Base-by-base conservation (phyloP, 2,888 invertebrate genomes). In the Caenorhabditis imperialis region DNA sequence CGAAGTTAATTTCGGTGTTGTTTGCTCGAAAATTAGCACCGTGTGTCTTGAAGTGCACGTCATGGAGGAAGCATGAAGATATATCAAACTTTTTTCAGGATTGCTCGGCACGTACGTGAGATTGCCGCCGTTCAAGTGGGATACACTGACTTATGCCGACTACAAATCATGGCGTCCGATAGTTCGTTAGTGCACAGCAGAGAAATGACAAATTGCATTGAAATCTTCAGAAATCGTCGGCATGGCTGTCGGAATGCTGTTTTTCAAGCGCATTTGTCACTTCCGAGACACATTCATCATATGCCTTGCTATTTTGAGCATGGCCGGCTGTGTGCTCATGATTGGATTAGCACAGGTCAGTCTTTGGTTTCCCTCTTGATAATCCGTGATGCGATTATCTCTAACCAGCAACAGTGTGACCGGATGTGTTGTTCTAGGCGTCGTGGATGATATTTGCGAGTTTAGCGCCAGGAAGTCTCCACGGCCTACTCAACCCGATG, bases 401-500 rank as follows among this genome's bases (percentile, higher is more conserved):
- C 12, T 30, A 30, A 30, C 7, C 3, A 27, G 45, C 23, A 47
- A 47, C 45, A 47, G n/a, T 2, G 23, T 37, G 42, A 37, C 27
- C 33, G 23, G 55, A 42, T 55, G 54, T 30, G 18, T 20, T 20
- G 38, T 63, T 79, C 48, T 51, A 80, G 75, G 73, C 75, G 10
- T 81, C 85, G 7, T 77, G 79, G 81, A 67, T 84, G 72, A 85
- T 86, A 51, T 86, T 79, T 53, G 82, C 81, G 2, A 82, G 84
- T 55, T 72, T 86, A 55, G 73, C 75, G 5, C 80, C 83, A 30
- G 86, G 84, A 35, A 77, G 76, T 73, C 61, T 86, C 18, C 86
- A 86, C 55, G 86, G 84, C 2, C 60, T 86, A 8, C 78, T 85
- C 27, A 86, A 86, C 63, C 86, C 86, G 2, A 75, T 86, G 63